phyloP scores from a whole-genome alignment of 2,888 invertebrate genomes.

The Diarsia brunnea region DNA sequence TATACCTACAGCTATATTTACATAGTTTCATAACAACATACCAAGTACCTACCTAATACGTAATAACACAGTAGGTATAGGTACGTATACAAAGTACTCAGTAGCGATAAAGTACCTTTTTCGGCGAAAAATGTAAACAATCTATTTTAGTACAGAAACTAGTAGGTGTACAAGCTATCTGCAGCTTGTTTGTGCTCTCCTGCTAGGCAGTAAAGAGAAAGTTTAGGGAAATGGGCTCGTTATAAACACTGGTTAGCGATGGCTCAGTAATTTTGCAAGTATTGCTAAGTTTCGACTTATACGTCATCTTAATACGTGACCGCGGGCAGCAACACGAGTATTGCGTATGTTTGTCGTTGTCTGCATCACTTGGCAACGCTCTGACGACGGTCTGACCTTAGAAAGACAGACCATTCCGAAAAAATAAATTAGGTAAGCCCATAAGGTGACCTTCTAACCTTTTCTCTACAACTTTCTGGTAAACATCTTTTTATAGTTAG shows the following conservation, averaged over 20 bases:
- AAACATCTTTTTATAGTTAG: neutral
- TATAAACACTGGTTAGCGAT: slow-evolving; percentile 3
- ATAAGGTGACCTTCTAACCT: neutral
- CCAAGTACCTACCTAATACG: slow-evolving; percentile 24
- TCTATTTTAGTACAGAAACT: slow-evolving; percentile 17
- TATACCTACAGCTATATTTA: slow-evolving; percentile 15
- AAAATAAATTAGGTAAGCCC: neutral
- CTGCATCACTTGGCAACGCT: slow-evolving; percentile 16
- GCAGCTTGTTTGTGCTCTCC: slow-evolving; percentile 27
- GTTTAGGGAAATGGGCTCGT: slow-evolving; percentile 50
- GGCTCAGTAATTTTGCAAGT: slow-evolving; percentile 47
- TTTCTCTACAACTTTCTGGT: neutral
- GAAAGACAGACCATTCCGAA: neutral
- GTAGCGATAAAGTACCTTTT: slow-evolving; percentile 22
- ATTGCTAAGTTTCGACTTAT: slow-evolving; percentile 26
- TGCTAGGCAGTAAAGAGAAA: slow-evolving; percentile 43
- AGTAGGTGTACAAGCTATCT: slow-evolving; percentile 4
- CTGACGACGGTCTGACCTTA: neutral
- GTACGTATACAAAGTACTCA: neutral
- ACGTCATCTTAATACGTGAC: slow-evolving; percentile 51
- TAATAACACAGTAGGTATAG: slow-evolving; percentile 16
- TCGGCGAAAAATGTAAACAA: slow-evolving; percentile 28
- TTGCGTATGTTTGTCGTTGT: slow-evolving; percentile 28
- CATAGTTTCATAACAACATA: slow-evolving; percentile 57
- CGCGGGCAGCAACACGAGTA: neutral